Evolutionary conservation across 2,113 vertebrate species (phyloP).

Genomic region (Colossoma macropomum): DNA sequence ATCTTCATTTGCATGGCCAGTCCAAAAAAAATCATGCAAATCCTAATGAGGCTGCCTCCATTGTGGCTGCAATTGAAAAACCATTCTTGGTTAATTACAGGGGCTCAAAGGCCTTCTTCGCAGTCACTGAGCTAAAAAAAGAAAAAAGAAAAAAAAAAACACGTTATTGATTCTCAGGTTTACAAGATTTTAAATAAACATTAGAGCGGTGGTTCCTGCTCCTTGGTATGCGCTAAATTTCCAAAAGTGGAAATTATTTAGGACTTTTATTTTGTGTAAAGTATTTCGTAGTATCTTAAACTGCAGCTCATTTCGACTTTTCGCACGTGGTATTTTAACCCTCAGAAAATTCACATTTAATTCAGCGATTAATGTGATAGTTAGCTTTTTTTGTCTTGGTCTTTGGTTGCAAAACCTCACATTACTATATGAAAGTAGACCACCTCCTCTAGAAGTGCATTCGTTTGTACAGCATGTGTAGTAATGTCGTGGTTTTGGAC

Average conservation of each 20-base stretch:
- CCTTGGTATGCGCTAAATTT: constrained; percentile 8
- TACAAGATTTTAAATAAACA: constrained; percentile 61
- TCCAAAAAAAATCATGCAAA: constrained; percentile 77
- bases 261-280: constrained; percentile 28
- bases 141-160: constrained; percentile 76
- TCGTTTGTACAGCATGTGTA: no score
- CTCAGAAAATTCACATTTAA: no score
- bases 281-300: not conserved
- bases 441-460: no score
- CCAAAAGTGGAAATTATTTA: not conserved
- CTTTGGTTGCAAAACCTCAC: no score
- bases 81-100: constrained; percentile 77
- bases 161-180: constrained; percentile 70
- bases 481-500: no score
- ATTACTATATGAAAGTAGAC: no score
- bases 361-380: no score
- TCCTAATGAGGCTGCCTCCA: constrained; percentile 80
- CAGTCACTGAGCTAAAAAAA: constrained; percentile 75
- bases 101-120: constrained; percentile 72
- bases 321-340: no score
- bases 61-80: constrained; percentile 79
- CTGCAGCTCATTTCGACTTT: not conserved
- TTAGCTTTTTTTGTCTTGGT: no score
- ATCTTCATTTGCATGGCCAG: constrained; percentile 78
- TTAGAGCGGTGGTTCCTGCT: constrained; percentile 53